Evolutionary conservation across 1,140 invertebrate species (phyloP).

Genomic region (Apis florea): DNA sequence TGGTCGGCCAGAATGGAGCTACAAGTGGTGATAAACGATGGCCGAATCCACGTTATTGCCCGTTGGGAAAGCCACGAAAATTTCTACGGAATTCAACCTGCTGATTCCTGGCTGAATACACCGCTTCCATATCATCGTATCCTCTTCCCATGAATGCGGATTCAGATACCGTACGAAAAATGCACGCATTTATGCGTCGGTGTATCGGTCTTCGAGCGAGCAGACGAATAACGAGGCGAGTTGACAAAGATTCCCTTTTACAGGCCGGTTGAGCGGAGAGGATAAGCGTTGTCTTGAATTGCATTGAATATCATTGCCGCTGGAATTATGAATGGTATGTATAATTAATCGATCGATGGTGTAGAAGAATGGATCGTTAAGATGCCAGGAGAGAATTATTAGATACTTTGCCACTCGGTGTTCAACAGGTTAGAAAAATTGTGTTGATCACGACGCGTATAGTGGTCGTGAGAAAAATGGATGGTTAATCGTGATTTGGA

Average conservation of each 20-base stretch:
- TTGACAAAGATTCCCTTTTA: neutral
- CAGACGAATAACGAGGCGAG: neutral
- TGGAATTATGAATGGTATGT: slow-evolving; percentile 34
- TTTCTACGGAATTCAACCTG: slow-evolving; percentile 57
- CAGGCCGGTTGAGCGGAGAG: neutral
- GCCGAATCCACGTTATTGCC: slow-evolving; percentile 76
- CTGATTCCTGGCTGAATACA: slow-evolving; percentile 25
- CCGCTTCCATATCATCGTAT: slow-evolving; percentile 13
- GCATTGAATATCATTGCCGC: slow-evolving; percentile 33
- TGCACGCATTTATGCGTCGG: neutral
- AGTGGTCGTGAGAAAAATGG: no score
- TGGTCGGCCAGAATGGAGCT: slow-evolving; percentile 72
- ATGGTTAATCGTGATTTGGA: neutral
- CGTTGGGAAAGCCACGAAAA: slow-evolving; percentile 68
- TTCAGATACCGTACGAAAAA: slow-evolving; percentile 1
- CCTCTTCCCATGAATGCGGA: neutral
- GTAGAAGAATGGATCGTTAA: slow-evolving; percentile 10
- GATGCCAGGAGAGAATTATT: neutral
- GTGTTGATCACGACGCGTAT: no score
- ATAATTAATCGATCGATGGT: slow-evolving; percentile 41
- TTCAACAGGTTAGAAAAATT: neutral
- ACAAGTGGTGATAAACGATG: slow-evolving; percentile 80
- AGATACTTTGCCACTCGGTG: neutral
- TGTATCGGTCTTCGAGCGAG: neutral
- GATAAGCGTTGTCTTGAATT: slow-evolving; percentile 34